Evolutionary conservation across 1,140 invertebrate genomes (phyloP), one percentile per base, ranked within the genome.

Genomic region (Hypsibius dujardini): DNA sequence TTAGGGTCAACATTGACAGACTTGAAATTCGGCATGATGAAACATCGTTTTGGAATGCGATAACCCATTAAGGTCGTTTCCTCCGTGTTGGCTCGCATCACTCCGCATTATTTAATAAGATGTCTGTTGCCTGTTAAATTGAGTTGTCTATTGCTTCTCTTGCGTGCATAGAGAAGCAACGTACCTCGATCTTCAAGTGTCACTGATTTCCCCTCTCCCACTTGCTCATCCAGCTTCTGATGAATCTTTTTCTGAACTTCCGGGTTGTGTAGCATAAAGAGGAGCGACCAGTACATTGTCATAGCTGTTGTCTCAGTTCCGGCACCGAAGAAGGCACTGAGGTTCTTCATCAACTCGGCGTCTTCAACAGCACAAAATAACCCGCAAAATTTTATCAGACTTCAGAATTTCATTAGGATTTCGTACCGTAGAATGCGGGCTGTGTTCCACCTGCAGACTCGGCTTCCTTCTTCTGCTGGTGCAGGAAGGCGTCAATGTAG

Each of bases 401-500:
- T 28, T 28, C 28, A 28, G 28, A 45, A 15, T 67, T 67, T 42
- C 12, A 15, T 67, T 67, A 7, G 3, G 62, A 67, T 67, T 67
- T 67, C 71, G 46, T 72, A 70, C 70, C 7, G 69, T 69, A 7
- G 47, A 71, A 67, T 71, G n/a, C 70, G 14, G 7, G 12, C 62
- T 67, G 12, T 15, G 45, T 67, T 12, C 45, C 59, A 7, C 15
- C 46, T 14, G n/a, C 46, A 70, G 50, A 72, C 2, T 75, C 72
- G 15, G 74, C 67, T 46, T 76, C 70, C 42, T 78, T 74, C 56
- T 84, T 77, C 82, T 89, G 86, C 80, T 89, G 84, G 56, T 87
- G 82, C 28, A 92, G 80, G 76, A 91, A 92, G 3, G 86, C 85
- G 75, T 92, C 90, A 84, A 93, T 91, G 40, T 92, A 85, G 79